Evolutionary conservation across 2,113 vertebrate species (phyloP).

Genomic region (Sphaerodactylus townsendi): DNA sequence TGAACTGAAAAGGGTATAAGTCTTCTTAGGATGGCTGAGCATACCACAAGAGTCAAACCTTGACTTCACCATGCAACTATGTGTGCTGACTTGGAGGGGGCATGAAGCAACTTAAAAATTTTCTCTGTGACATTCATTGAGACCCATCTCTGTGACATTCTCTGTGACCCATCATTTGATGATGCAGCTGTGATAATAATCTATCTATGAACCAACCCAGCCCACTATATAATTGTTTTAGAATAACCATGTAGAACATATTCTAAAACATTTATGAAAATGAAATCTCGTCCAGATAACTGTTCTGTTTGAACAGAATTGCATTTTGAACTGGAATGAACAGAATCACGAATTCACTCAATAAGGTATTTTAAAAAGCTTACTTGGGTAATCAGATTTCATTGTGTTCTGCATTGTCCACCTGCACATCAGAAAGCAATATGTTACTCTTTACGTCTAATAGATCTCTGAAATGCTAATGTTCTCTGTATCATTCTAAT

Average conservation of each 20-base stretch:
- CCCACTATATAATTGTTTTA: not conserved
- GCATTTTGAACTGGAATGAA: not conserved
- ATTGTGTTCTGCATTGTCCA: not conserved
- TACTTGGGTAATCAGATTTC: not conserved
- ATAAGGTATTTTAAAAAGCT: not conserved
- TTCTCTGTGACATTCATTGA: not conserved
- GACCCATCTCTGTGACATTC: too few relatives aligned
- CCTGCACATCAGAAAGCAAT: not conserved
- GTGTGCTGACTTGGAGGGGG: not conserved
- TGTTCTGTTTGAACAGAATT: not conserved
- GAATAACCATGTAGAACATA: not conserved
- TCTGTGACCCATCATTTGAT: too few relatives aligned
- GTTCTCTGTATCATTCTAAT: too few relatives aligned
- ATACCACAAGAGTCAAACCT: too few relatives aligned
- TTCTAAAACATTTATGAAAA: not conserved
- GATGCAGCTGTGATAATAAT: not conserved
- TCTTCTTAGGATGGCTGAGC: too few relatives aligned
- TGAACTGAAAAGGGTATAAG: too few relatives aligned
- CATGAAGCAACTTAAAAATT: not conserved
- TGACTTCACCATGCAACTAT: not conserved
- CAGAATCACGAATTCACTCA: not conserved
- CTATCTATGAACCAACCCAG: not conserved
- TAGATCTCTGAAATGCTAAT: constrained; percentile 19
- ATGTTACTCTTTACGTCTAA: constrained; percentile 25
- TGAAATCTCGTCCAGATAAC: not conserved